Conservation (phyloP, 2,113 vertebrate species). For the Chionis minor region DNA sequence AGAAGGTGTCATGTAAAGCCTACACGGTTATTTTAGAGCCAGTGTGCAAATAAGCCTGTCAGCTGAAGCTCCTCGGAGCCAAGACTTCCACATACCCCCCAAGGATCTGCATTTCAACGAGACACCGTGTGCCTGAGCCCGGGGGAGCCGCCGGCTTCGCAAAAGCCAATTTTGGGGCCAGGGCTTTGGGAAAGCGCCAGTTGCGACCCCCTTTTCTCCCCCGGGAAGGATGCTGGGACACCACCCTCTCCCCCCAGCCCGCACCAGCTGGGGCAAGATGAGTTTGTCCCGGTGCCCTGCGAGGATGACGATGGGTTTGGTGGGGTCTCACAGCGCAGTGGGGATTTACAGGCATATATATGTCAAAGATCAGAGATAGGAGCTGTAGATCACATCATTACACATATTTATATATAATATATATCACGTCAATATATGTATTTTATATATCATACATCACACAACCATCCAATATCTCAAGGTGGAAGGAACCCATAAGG, state of each 20-base stretch:
- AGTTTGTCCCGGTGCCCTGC: rapidly evolving
- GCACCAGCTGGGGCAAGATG: rapidly evolving
- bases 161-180: neutral
- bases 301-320: neutral
- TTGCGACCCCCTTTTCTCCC: neutral
- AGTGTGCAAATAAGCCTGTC: conserved; percentile 59
- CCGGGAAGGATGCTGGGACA: no score
- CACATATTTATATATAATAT: neutral
- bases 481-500: neutral
- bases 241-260: no score
- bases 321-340: rapidly evolving
- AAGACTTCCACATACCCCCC: conserved; percentile 25
- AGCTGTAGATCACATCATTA: neutral
- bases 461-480: neutral
- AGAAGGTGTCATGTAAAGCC: conserved; percentile 46
- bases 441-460: neutral
- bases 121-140: conserved; percentile 11
- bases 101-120: conserved; percentile 26
- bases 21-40: conserved; percentile 54
- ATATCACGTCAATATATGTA: neutral
- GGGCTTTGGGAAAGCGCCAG: neutral
- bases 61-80: conserved; percentile 52
- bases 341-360: rapidly evolving
- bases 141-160: neutral
- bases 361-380: neutral